Conservation (phyloP, 1,140 invertebrate genomes). For the Pentalonia nigronervosa region DNA sequence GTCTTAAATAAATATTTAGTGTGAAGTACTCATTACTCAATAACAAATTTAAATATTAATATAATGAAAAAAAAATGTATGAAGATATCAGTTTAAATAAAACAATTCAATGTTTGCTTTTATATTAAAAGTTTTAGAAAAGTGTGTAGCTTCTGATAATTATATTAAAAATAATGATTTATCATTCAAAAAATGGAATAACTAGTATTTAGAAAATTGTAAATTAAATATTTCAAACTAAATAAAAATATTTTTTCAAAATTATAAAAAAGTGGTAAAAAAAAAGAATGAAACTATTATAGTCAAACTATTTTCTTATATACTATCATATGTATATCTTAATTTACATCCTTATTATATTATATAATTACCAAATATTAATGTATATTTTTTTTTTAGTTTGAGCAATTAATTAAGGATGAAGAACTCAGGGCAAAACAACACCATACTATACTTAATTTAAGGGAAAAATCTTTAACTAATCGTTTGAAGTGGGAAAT, state of each 20-base stretch:
- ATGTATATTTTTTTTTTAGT: slow-evolving; percentile 33
- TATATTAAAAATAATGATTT: too few relatives aligned
- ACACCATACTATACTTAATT: slow-evolving; percentile 29
- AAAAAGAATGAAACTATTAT: too few relatives aligned
- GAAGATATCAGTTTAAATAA: background rate
- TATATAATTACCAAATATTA: background rate
- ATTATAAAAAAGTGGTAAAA: background rate
- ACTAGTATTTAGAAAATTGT: background rate
- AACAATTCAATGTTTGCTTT: background rate
- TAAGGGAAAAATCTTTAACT: slow-evolving; percentile 43
- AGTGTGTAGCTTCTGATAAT: too few relatives aligned
- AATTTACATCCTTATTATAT: too few relatives aligned
- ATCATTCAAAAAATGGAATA: background rate
- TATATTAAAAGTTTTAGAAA: background rate
- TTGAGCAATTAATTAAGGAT: slow-evolving; percentile 51
- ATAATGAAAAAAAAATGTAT: background rate
- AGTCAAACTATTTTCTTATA: too few relatives aligned
- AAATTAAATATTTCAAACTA: background rate
- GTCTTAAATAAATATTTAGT: background rate
- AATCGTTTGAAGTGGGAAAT: slow-evolving; percentile 46
- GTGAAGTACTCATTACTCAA: background rate
- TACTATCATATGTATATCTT: too few relatives aligned
- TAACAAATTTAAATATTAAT: background rate
- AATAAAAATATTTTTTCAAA: background rate
- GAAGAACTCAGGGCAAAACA: slow-evolving; percentile 42